Percentiles rank a stretch among this genome's conserved stretches.
Conservation (phyloP, 2,888 invertebrate species). For the Pterostichus niger region DNA sequence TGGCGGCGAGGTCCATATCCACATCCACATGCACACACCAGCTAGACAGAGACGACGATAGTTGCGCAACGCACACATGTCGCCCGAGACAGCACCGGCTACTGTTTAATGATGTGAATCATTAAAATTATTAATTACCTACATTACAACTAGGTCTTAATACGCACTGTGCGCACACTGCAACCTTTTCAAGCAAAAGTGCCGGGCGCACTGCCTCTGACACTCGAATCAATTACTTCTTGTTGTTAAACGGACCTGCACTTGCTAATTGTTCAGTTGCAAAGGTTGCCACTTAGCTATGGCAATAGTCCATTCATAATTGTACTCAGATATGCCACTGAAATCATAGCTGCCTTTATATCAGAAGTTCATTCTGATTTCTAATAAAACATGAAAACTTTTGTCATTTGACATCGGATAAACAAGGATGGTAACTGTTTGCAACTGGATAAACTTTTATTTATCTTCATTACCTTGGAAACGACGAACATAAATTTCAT, state of each 20-base stretch:
- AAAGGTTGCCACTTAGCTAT: constrained; percentile 19
- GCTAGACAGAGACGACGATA: constrained; percentile 28
- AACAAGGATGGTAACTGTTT: too few relatives aligned
- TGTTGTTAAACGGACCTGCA: neutral
- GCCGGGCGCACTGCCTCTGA: constrained; percentile 17
- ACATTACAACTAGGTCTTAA: constrained; percentile 59
- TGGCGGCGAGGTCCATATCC: constrained; percentile 13
- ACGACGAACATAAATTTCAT: too few relatives aligned
- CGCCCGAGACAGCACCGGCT: constrained; percentile 68
- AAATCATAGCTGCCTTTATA: too few relatives aligned
- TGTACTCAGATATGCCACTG: too few relatives aligned
- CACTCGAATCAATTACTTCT: constrained; percentile 47
- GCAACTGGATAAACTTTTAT: too few relatives aligned
- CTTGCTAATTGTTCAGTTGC: constrained; percentile 36
- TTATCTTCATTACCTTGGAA: too few relatives aligned
- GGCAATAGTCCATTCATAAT: constrained; percentile 27
- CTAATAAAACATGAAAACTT: too few relatives aligned
- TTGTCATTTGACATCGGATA: too few relatives aligned
- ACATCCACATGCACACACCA: neutral
- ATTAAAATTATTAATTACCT: constrained; percentile 69
- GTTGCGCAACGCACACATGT: constrained; percentile 68
- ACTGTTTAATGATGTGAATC: constrained; percentile 70
- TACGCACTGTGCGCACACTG: constrained; percentile 39
- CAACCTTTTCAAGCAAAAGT: constrained; percentile 16
- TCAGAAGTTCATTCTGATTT: too few relatives aligned